phyloP scores from a whole-genome alignment of 2,113 vertebrate genomes.

The Oophaga pumilio region DNA sequence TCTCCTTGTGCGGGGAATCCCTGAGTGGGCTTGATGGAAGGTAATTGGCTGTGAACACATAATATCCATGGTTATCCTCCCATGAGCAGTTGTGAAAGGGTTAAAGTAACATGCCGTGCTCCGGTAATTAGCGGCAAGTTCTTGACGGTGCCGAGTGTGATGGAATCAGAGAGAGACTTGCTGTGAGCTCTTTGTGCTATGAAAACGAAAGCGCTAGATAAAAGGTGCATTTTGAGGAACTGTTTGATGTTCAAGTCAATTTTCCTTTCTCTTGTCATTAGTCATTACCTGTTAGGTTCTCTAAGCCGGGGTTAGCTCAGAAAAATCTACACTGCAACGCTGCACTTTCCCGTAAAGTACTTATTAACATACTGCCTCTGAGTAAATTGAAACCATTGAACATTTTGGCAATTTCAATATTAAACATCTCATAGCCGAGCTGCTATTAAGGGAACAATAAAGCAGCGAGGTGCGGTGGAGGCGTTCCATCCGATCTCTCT shows the following conservation, averaged over 20 bases:
- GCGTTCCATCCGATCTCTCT: not conserved
- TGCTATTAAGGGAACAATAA: slow-evolving; percentile 4
- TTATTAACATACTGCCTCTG: slow-evolving; percentile 19
- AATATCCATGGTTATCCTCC: not conserved
- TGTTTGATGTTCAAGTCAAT: slow-evolving; percentile 51
- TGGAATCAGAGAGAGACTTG: slow-evolving; percentile 40
- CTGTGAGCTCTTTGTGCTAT: slow-evolving; percentile 28
- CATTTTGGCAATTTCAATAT: slow-evolving; percentile 25
- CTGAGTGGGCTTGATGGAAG: not conserved
- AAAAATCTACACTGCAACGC: slow-evolving; percentile 39
- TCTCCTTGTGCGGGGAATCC: not conserved
- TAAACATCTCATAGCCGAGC: slow-evolving; percentile 3
- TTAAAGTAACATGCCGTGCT: slow-evolving; percentile 34
- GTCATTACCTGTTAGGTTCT: slow-evolving; percentile 43
- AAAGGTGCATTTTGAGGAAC: slow-evolving; percentile 43
- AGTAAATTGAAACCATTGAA: slow-evolving; percentile 37
- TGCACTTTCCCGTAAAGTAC: slow-evolving; percentile 50
- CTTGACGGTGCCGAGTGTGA: slow-evolving; percentile 14
- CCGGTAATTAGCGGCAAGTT: slow-evolving; percentile 40
- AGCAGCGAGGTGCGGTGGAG: too few species aligned
- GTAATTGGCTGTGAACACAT: not conserved
- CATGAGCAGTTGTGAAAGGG: slow-evolving; percentile 10
- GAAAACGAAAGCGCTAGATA: slow-evolving; percentile 38
- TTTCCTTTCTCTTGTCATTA: slow-evolving; percentile 47
- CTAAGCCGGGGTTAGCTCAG: slow-evolving; percentile 17